Conservation (phyloP, 2,888 invertebrate species). For the Drosophila acutilabella region DNA sequence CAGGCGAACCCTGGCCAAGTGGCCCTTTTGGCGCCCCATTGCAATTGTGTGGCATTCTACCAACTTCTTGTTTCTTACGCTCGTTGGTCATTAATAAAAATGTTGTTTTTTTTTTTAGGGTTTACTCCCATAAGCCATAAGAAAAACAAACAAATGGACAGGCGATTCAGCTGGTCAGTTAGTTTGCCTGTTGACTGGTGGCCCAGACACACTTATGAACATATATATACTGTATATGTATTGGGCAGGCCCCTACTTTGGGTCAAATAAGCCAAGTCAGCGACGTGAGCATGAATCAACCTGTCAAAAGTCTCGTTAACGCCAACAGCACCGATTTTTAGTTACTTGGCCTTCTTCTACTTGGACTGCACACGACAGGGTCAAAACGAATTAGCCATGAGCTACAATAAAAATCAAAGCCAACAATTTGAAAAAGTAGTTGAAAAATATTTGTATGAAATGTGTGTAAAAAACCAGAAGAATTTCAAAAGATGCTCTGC, state of each 20-base stretch:
- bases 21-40: constrained; percentile 80
- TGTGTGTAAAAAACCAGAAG: not conserved
- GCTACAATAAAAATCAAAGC: constrained; percentile 30
- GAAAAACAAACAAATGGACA: constrained; percentile 74
- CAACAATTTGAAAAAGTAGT: not conserved
- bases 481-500: not conserved
- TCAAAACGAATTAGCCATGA: constrained; percentile 72
- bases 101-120: constrained; percentile 65
- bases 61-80: constrained; percentile 27
- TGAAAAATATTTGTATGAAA: not conserved
- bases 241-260: constrained; percentile 62
- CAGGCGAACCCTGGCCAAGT: constrained; percentile 44
- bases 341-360: constrained; percentile 46
- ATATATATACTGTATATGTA: constrained; percentile 7
- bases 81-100: constrained; percentile 79
- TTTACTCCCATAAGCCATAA: constrained; percentile 70
- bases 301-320: constrained; percentile 85
- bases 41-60: constrained; percentile 72
- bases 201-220: constrained; percentile 44
- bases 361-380: constrained; percentile 46
- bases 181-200: constrained; percentile 49
- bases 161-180: constrained; percentile 49
- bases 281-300: constrained; percentile 84
- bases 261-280: constrained; percentile 79
- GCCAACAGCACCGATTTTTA: constrained; percentile 82